phyloP scores from a whole-genome alignment of 2,888 invertebrate genomes.

The Diachrysia chrysitis region DNA sequence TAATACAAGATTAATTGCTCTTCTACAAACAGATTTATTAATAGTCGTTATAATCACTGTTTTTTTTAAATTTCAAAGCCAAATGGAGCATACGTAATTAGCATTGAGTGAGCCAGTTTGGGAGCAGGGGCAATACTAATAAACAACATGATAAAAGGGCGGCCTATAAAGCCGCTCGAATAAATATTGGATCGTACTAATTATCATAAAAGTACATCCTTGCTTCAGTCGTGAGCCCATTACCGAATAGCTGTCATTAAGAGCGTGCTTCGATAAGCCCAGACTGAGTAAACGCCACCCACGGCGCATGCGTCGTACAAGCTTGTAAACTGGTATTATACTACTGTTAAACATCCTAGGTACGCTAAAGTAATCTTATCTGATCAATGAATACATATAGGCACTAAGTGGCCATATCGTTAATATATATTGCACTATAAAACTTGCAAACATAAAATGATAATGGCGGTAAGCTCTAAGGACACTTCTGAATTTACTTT shows the following conservation, averaged over 20 bases:
- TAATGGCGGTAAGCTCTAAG: conserved; percentile 33
- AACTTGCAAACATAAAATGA: conserved; percentile 44
- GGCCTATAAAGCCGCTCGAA: conserved; percentile 77
- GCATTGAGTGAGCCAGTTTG: conserved; percentile 72
- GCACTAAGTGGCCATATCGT: conserved; percentile 70
- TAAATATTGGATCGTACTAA: conserved; percentile 86
- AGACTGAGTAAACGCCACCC: conserved; percentile 78
- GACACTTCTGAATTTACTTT: conserved; percentile 39
- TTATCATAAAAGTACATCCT: conserved; percentile 86
- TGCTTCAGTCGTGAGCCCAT: conserved; percentile 77
- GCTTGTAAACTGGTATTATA: conserved; percentile 76
- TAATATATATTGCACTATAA: conserved; percentile 62
- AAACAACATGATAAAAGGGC: conserved; percentile 84
- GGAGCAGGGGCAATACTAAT: conserved; percentile 78
- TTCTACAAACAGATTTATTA: conserved; percentile 41
- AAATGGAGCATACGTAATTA: conserved; percentile 74
- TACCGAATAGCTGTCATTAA: conserved; percentile 86
- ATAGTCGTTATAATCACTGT: conserved; percentile 52
- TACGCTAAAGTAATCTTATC: conserved; percentile 71
- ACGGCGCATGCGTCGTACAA: conserved; percentile 70
- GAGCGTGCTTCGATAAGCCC: conserved; percentile 73
- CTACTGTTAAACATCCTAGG: conserved; percentile 73
- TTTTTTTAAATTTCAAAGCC: conserved; percentile 64
- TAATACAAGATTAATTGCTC: conserved; percentile 33
- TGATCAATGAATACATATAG: conserved; percentile 77